Percentiles rank a stretch among this genome's conserved stretches.
These are phyloP conservation scores for Chloropsis hardwickii DNA, from an alignment of 2,113 vertebrate species.

Conservation along the genomic window DNA sequence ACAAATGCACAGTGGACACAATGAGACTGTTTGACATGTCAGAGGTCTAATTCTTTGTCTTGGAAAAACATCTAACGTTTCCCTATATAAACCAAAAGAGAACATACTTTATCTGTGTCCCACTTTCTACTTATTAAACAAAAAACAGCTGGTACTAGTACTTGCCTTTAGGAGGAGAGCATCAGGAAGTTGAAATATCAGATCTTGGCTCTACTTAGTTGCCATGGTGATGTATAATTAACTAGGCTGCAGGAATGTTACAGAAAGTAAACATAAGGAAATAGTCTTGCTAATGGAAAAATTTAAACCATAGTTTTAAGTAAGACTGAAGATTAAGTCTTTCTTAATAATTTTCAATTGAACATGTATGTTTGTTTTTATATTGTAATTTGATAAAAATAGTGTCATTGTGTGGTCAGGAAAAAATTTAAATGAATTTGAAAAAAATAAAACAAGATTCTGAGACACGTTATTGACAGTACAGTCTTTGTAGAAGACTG, in stretches of 20 bases:
- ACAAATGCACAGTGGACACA: constrained; percentile 31
- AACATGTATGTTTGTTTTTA: background rate
- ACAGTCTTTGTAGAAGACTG: background rate
- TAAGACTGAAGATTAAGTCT: background rate
- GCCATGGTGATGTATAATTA: constrained; percentile 32
- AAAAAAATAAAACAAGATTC: background rate
- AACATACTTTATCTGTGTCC: constrained; percentile 54
- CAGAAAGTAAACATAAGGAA: constrained; percentile 13
- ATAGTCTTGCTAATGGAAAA: constrained; percentile 12
- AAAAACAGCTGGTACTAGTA: constrained; percentile 56
- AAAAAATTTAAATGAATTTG: background rate
- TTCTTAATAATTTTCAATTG: background rate
- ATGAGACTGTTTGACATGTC: constrained; percentile 42
- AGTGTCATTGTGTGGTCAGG: background rate
- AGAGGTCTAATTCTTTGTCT: constrained; percentile 39
- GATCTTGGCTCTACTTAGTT: constrained; percentile 3
- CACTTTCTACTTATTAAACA: constrained; percentile 66
- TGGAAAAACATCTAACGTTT: constrained; percentile 53
- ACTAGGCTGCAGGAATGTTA: background rate
- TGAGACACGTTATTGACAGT: background rate
- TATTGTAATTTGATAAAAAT: constrained; percentile 23
- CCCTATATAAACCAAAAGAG: constrained; percentile 41
- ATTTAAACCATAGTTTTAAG: background rate
- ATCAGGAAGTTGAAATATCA: constrained; percentile 33
- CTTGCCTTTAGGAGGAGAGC: constrained; percentile 47